A percentile compares a stretch with the other conserved stretches of the same genome.
Conservation (phyloP, 2,888 invertebrate species). For the Limnephilus auricula region DNA sequence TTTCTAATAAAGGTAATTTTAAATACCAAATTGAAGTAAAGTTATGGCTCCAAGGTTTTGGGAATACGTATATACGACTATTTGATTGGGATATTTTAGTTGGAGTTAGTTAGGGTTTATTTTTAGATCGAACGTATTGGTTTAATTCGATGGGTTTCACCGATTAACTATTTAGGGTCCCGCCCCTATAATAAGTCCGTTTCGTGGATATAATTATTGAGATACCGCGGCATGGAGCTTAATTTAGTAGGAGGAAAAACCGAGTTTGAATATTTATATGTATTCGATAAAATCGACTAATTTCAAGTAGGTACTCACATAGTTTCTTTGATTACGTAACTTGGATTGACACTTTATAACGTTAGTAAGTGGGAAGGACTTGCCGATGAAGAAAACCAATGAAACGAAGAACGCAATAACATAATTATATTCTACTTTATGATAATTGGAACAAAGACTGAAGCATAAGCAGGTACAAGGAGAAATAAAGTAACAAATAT, state of each 20-base stretch:
- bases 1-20: background rate
- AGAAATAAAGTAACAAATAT: conserved; percentile 24
- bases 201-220: background rate
- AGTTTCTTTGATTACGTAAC: background rate
- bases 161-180: background rate
- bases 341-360: background rate
- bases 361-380: background rate
- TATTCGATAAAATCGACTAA: background rate
- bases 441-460: background rate
- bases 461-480: background rate
- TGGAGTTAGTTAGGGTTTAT: too few relatives aligned
- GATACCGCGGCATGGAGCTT: background rate
- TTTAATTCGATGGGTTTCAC: conserved; percentile 2
- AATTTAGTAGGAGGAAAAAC: background rate
- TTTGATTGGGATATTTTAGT: background rate
- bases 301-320: background rate
- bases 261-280: background rate
- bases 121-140: background rate
- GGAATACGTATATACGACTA: background rate
- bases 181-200: conserved; percentile 11
- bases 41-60: background rate
- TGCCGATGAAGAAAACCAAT: background rate
- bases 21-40: background rate
- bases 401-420: background rate
- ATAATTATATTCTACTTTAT: background rate